Conservation (phyloP, 2,797 vertebrate species). For the Morus bassanus region DNA sequence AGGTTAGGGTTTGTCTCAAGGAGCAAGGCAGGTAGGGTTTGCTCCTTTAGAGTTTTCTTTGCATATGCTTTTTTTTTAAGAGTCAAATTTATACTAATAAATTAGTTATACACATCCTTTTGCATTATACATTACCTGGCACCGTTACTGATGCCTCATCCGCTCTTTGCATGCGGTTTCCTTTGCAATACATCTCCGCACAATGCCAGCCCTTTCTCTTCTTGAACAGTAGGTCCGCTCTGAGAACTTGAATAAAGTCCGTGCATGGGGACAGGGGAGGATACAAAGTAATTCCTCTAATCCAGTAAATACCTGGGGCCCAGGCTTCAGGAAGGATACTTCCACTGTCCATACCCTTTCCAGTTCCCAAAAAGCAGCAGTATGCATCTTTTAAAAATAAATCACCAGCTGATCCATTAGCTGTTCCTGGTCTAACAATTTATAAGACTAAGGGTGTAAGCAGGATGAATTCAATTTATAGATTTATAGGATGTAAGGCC, state of each 20-base stretch:
- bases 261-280: not conserved
- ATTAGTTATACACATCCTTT: conserved; percentile 59
- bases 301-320: not conserved
- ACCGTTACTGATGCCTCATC: not conserved
- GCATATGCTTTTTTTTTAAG: not conserved
- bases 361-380: conserved; percentile 3
- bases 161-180: not conserved
- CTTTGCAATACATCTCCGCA: conserved; percentile 5
- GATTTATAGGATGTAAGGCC: conserved; percentile 50
- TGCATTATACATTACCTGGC: conserved; percentile 60
- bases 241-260: not conserved
- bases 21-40: not conserved
- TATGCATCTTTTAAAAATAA: conserved; percentile 63
- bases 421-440: conserved; percentile 47
- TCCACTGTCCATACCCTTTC: not conserved
- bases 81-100: conserved; percentile 46
- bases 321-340: not conserved
- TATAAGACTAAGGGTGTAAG: conserved; percentile 54
- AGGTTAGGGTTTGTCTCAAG: not conserved
- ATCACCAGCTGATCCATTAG: conserved; percentile 57
- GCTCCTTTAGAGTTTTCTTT: not conserved
- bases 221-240: not conserved
- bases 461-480: conserved; percentile 63
- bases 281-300: not conserved
- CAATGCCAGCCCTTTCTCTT: not conserved